Evolutionary conservation across 2,797 vertebrate genomes (phyloP).

Genomic region (Myotis findleyi): DNA sequence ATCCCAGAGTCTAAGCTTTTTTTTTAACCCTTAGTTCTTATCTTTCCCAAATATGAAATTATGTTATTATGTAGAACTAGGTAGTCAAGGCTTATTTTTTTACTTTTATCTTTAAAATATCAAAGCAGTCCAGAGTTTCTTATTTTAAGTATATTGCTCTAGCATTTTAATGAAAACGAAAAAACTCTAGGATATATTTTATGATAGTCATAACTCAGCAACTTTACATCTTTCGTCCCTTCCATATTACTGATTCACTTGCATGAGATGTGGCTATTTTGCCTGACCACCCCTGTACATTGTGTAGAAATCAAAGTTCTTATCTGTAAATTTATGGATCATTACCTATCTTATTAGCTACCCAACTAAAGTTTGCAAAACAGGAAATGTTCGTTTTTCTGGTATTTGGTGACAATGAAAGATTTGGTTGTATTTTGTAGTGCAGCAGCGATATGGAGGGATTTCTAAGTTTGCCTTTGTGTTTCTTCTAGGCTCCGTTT

Average conservation of each 20-base stretch:
- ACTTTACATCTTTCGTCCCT: constrained; percentile 33
- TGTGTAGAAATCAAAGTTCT: constrained; percentile 56
- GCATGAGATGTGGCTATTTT: constrained; percentile 36
- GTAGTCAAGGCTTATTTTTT: constrained; percentile 56
- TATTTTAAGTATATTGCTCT: constrained; percentile 45
- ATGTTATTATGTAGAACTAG: constrained; percentile 44
- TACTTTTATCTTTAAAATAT: constrained; percentile 60
- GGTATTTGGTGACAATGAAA: constrained; percentile 45
- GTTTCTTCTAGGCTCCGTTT: constrained; percentile 61
- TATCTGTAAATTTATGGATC: constrained; percentile 57
- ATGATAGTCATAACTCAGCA: constrained; percentile 25
- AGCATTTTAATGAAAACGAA: constrained; percentile 63
- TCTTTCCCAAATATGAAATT: constrained; percentile 55
- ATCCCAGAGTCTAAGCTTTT: constrained; percentile 20
- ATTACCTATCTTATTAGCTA: constrained; percentile 28
- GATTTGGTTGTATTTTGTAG: constrained; percentile 49
- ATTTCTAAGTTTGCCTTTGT: constrained; percentile 51
- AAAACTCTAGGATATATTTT: constrained; percentile 18
- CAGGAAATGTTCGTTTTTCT: constrained; percentile 47
- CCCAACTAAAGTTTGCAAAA: constrained; percentile 53
- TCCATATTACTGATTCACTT: constrained; percentile 42
- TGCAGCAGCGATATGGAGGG: background rate
- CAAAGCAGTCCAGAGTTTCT: constrained; percentile 51
- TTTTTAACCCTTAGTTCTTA: constrained; percentile 19
- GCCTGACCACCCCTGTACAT: background rate